phyloP scores from a whole-genome alignment of 2,797 vertebrate genomes.

The Gymnodraco acuticeps region DNA sequence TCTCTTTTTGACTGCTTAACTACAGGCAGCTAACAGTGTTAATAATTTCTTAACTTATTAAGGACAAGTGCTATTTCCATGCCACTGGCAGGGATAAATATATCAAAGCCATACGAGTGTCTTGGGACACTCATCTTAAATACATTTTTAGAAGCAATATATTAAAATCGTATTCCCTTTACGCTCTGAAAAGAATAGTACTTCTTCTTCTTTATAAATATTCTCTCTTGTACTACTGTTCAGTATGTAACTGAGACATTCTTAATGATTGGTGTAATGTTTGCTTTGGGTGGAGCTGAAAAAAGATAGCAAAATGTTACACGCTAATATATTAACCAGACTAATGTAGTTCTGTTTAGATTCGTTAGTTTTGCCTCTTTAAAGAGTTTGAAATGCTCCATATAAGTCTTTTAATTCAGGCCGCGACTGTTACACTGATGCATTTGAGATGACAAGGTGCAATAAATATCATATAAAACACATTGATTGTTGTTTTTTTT shows the following conservation, averaged over 20 bases:
- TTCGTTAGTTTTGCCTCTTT: constrained; percentile 38
- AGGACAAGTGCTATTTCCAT: constrained; percentile 41
- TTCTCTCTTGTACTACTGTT: not conserved
- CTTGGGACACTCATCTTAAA: constrained; percentile 34
- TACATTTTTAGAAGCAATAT: constrained; percentile 17
- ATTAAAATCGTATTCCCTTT: constrained; percentile 27
- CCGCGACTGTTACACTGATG: constrained; percentile 49
- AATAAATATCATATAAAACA: constrained; percentile 53
- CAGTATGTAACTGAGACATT: constrained; percentile 1
- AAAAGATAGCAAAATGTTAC: constrained; percentile 13
- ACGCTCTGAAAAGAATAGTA: constrained; percentile 14
- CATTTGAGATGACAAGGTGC: constrained; percentile 15
- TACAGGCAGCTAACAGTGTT: constrained; percentile 62
- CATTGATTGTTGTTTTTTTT: not conserved
- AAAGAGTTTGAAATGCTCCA: constrained; percentile 12
- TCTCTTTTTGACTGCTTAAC: constrained; percentile 52
- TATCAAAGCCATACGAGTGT: constrained; percentile 63
- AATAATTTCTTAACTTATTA: constrained; percentile 60
- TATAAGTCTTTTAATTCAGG: constrained; percentile 25
- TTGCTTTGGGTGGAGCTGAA: constrained; percentile 37
- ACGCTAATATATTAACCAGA: constrained; percentile 30
- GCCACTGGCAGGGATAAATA: constrained; percentile 36
- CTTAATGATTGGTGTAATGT: constrained; percentile 5
- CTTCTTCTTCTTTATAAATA: constrained; percentile 5
- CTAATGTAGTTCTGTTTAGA: constrained; percentile 14